These are phyloP conservation scores for Drosophila eugracilis DNA, from an alignment of 1,140 invertebrate species.

Conservation along the genomic window DNA sequence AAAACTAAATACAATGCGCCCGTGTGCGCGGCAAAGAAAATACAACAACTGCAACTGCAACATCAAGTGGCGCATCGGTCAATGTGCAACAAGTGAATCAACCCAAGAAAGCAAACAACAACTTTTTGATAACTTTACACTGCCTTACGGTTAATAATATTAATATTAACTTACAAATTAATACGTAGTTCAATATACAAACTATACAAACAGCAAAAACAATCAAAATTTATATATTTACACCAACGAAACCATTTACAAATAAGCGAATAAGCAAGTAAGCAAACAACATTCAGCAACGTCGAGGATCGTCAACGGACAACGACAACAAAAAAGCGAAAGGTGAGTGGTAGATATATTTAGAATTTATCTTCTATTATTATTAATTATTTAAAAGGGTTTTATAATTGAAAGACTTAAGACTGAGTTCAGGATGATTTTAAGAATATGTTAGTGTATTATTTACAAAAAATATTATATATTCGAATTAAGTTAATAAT, in stretches of 20 bases:
- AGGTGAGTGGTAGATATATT: constrained; percentile 38
- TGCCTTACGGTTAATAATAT: constrained; percentile 69
- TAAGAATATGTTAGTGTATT: too few species aligned
- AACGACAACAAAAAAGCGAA: constrained; percentile 41
- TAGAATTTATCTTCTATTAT: too few species aligned
- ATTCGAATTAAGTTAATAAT: too few species aligned
- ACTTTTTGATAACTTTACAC: constrained; percentile 78
- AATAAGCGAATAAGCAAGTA: constrained; percentile 3
- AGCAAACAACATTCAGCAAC: constrained; percentile 45
- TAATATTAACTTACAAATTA: constrained; percentile 22
- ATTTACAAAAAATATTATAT: too few species aligned
- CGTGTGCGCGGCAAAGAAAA: constrained; percentile 35
- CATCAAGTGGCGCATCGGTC: constrained; percentile 32
- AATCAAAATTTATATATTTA: constrained; percentile 55
- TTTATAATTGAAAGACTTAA: too few species aligned
- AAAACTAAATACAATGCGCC: constrained; percentile 37
- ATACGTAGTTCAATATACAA: constrained; percentile 54
- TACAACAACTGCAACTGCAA: constrained; percentile 36
- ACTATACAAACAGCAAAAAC: constrained; percentile 30
- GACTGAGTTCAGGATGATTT: too few species aligned
- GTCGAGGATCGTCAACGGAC: constrained; percentile 19
- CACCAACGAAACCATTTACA: constrained; percentile 20
- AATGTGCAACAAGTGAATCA: constrained; percentile 48
- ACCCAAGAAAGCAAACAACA: constrained; percentile 36
- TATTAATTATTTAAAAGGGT: not conserved